Evolutionary conservation across 2,113 vertebrate genomes (phyloP).

Genomic region (Panurus biarmicus): DNA sequence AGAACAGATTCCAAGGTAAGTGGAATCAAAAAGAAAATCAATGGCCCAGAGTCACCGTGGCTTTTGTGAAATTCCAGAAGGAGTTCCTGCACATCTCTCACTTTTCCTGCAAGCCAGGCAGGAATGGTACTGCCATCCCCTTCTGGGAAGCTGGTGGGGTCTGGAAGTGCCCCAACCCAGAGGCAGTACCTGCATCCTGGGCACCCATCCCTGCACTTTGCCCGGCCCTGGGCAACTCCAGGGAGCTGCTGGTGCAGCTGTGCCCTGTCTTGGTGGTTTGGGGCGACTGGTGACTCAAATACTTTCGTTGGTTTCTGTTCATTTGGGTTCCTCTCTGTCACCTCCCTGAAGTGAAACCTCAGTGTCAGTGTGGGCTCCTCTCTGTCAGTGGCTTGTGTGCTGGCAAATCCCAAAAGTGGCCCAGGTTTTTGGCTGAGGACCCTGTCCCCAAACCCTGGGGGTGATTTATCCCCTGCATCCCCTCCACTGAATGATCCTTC

Average conservation of each 20-base stretch:
- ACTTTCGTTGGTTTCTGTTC: conserved; percentile 55
- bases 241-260: background rate
- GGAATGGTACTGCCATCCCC: rapidly evolving
- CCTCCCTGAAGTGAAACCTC: conserved; percentile 26
- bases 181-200: background rate
- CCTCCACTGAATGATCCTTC: rapidly evolving
- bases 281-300: background rate
- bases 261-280: background rate
- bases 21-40: too few species aligned
- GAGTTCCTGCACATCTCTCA: background rate
- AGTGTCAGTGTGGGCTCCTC: rapidly evolving
- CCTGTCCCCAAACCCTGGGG: background rate
- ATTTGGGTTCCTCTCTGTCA: conserved; percentile 17
- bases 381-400: rapidly evolving
- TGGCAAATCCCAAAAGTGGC: background rate
- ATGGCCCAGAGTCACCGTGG: rapidly evolving
- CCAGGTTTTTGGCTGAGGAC: background rate
- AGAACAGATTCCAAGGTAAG: background rate
- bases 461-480: background rate
- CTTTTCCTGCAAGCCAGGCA: background rate
- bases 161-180: rapidly evolving
- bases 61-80: background rate
- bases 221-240: rapidly evolving
- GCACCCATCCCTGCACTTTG: background rate
- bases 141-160: background rate